Percentiles rank a stretch among this genome's conserved stretches.
Evolutionary conservation across 2,113 vertebrate species (phyloP).

Genomic region (Aviceda subcristata): DNA sequence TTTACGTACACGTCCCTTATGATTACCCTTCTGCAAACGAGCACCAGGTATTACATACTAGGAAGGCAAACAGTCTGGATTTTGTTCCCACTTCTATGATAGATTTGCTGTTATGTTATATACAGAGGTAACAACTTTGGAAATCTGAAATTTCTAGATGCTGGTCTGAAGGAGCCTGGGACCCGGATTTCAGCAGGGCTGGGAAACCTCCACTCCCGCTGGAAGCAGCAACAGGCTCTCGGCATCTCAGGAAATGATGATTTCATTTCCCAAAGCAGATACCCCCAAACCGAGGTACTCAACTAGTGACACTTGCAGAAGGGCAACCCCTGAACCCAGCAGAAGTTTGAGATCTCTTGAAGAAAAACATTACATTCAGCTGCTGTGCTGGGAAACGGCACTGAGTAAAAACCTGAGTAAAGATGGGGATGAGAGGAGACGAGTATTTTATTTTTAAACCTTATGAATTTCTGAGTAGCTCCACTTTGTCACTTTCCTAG

Average conservation of each 20-base stretch:
- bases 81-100: not conserved
- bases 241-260: not conserved
- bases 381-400: not conserved
- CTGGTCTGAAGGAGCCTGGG: not conserved
- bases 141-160: not conserved
- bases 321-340: not conserved
- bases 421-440: conserved; percentile 22
- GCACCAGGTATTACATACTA: not conserved
- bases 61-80: not conserved
- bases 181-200: not conserved
- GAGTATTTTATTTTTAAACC: conserved; percentile 60
- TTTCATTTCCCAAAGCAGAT: not conserved
- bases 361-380: not conserved
- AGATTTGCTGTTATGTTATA: not conserved
- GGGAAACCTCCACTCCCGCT: not conserved
- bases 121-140: not conserved
- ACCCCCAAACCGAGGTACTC: not conserved
- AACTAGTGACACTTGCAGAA: not conserved
- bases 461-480: conserved; percentile 53
- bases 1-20: not conserved
- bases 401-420: not conserved
- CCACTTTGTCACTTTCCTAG: not conserved
- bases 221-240: not conserved
- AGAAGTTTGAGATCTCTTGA: not conserved
- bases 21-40: not conserved